Base-by-base conservation (phyloP, 2,113 vertebrate species). In the Chionis minor region DNA sequence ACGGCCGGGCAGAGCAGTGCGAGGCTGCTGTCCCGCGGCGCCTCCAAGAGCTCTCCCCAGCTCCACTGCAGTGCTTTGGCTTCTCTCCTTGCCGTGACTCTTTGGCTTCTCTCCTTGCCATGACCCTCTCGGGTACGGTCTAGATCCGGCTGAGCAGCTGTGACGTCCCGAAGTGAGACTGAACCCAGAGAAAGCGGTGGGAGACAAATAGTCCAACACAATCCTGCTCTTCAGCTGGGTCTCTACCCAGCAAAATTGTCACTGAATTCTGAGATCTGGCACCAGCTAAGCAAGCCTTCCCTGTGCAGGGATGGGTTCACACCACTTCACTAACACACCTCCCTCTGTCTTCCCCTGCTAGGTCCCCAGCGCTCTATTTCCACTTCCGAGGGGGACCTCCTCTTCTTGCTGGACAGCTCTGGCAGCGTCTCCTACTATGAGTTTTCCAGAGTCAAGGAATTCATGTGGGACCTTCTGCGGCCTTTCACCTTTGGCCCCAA, bases 351-450 rank as follows among this genome's bases (percentile, higher is more conserved):
- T 24, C 35, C 67, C 63, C 17, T 16, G 8, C 54, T 54, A 98
- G 98, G 81, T 44, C 63, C 86, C 44, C 90, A 90, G 3, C 86
- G 67, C 0, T 6, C 87, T 2, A 3, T 72, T 40, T 90, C 97
- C 12, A 95, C 69, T 90, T 97, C 98, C 0, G 98, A 99, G 84
- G 99, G 99, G 0, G 99, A 99, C 23, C 97, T 99, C 81, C 98
- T 99, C 90, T 98, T 99, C 96, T 94, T 99, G 58, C 58, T 99
- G 97, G 99, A 99, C 96, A 99, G 99, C 94, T 99, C 99, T 0
- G 99, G 99, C 74, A 99, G 99, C 1, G 98, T 99, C 86, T 99
- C 99, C 6, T 99, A 98, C 90, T 99, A 99, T 22, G 99, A 99
- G 90, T 99, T 99, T 95, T 98, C 98, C 80, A 98, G 89, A 47